These are phyloP conservation scores for Drosophila rufa DNA, from an alignment of 1,140 invertebrate species.

Conservation along the genomic window DNA sequence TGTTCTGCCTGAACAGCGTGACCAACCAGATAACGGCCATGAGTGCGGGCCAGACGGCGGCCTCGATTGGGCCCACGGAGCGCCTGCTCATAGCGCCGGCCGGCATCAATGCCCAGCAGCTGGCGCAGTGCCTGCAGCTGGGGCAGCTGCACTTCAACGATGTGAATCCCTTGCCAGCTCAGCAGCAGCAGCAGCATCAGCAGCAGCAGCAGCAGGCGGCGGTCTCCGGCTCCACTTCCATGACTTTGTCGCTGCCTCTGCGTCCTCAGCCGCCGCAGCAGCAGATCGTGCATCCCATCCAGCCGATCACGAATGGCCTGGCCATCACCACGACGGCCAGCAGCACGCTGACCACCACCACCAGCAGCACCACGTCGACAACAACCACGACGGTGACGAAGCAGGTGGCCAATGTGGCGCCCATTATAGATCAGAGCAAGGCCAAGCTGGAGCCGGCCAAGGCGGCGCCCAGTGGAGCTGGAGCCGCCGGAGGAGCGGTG, in stretches of 20 bases:
- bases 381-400: conserved; percentile 76
- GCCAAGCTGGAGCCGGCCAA: conserved; percentile 73
- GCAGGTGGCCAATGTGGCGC: conserved; percentile 83
- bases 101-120: conserved; percentile 83
- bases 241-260: conserved; percentile 53
- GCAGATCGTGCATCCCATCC: conserved; percentile 80
- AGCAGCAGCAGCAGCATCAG: conserved; percentile 19
- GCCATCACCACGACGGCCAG: conserved; percentile 66
- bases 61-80: conserved; percentile 81
- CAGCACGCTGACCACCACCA: conserved; percentile 56
- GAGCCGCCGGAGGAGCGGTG: conserved; percentile 43
- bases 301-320: conserved; percentile 67
- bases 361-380: conserved; percentile 57
- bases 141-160: conserved; percentile 84
- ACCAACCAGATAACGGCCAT: conserved; percentile 85
- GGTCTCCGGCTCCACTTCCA: conserved; percentile 19
- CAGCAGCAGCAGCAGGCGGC: conserved; percentile 19
- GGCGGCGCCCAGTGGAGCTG: conserved; percentile 24
- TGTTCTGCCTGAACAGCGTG: conserved; percentile 82
- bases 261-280: conserved; percentile 73
- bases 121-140: conserved; percentile 81
- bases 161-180: conserved; percentile 68
- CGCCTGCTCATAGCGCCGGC: conserved; percentile 80
- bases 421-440: conserved; percentile 83
- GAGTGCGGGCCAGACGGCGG: conserved; percentile 78